Conservation (phyloP, 2,797 vertebrate genomes). For the Heterohyrax brucei region DNA sequence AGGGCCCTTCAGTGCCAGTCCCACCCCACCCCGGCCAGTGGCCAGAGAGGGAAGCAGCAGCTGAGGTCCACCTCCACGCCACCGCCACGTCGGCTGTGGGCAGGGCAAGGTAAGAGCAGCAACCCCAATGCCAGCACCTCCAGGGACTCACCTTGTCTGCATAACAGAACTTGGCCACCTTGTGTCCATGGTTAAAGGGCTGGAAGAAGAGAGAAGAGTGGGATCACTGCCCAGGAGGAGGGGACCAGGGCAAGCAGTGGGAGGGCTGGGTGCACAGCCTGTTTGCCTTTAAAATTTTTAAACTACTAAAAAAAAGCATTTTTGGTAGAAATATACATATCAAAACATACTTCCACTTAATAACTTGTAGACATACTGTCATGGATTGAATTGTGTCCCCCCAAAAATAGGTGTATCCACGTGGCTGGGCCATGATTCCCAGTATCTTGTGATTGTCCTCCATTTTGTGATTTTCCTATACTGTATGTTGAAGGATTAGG, state of each 20-base stretch:
- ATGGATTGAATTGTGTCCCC: too few relatives aligned
- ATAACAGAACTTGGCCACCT: slow-evolving; percentile 97
- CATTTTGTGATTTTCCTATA: too few relatives aligned
- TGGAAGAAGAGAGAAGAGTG: slow-evolving; percentile 81
- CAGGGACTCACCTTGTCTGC: slow-evolving; percentile 95
- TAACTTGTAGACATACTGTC: too few relatives aligned
- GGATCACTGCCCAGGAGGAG: neutral
- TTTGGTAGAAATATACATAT: too few relatives aligned
- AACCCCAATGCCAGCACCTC: rapidly evolving
- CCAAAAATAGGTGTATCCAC: too few relatives aligned
- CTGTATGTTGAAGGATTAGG: too few relatives aligned
- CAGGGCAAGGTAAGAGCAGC: rapidly evolving
- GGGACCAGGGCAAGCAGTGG: neutral
- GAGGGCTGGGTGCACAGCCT: rapidly evolving
- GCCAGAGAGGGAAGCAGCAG: rapidly evolving
- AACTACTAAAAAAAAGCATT: too few relatives aligned
- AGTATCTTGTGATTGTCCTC: too few relatives aligned
- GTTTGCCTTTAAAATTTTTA: neutral
- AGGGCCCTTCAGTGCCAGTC: neutral
- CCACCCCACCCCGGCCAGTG: rapidly evolving
- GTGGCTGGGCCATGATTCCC: too few relatives aligned
- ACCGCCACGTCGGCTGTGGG: rapidly evolving
- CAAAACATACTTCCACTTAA: too few relatives aligned
- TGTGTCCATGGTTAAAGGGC: slow-evolving; percentile 97
- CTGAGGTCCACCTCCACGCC: neutral